phyloP scores from a whole-genome alignment of 1,140 invertebrate species.

The Gryon sp. region DNA sequence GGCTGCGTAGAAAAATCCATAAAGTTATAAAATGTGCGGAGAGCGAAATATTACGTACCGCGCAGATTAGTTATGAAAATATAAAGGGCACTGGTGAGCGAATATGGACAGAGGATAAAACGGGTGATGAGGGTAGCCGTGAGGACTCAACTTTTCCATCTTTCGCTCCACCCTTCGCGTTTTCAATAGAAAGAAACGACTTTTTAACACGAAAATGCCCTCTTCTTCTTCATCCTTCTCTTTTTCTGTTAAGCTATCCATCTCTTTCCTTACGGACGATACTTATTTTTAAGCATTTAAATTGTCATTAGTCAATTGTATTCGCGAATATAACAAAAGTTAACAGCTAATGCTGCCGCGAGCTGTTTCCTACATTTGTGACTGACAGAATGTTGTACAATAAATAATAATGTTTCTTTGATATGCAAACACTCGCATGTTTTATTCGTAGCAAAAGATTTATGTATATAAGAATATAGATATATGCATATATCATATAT shows the following conservation, averaged over 20 bases:
- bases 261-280: no score
- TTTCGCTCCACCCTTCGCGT: slow-evolving; percentile 66
- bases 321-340: slow-evolving; percentile 7
- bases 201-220: slow-evolving; percentile 57
- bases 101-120: slow-evolving; percentile 67
- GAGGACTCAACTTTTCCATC: slow-evolving; percentile 74
- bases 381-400: slow-evolving; percentile 15
- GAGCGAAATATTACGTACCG: slow-evolving; percentile 76
- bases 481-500: no score
- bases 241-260: no score
- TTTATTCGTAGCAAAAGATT: slow-evolving; percentile 25
- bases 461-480: no score
- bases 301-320: slow-evolving; percentile 46
- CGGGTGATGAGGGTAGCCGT: slow-evolving; percentile 71
- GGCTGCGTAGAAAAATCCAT: slow-evolving; percentile 76
- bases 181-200: slow-evolving; percentile 62
- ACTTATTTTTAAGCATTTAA: slow-evolving; percentile 50
- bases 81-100: slow-evolving; percentile 72
- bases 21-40: slow-evolving; percentile 78
- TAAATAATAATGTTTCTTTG: slow-evolving; percentile 40
- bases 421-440: slow-evolving; percentile 23
- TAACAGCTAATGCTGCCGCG: slow-evolving; percentile 23
- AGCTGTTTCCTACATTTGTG: neutral
- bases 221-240: slow-evolving; percentile 22
- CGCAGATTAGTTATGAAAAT: slow-evolving; percentile 79